Conservation (phyloP, 2,888 invertebrate genomes). For the Meghimatium bilineatum region DNA sequence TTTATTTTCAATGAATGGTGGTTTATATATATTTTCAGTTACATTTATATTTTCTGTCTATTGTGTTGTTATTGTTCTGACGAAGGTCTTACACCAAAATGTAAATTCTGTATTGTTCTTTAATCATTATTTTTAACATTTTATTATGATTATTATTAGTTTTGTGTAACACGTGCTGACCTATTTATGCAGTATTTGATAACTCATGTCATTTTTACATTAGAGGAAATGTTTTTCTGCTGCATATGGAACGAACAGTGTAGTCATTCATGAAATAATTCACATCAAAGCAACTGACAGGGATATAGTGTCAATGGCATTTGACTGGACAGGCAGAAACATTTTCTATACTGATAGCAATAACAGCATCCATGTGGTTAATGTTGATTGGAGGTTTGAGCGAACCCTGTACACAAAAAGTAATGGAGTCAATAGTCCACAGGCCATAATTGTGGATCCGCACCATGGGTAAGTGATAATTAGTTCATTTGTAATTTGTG, state of each 20-base stretch:
- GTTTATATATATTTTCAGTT: too few species aligned
- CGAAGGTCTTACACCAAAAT: too few species aligned
- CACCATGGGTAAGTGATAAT: constrained; percentile 81
- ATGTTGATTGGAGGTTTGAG: constrained; percentile 86
- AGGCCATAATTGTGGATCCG: constrained; percentile 91
- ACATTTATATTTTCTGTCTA: too few species aligned
- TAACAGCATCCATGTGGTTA: constrained; percentile 89
- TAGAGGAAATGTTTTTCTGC: constrained; percentile 16
- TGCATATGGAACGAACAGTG: not conserved
- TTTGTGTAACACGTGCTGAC: too few species aligned
- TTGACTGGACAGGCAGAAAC: constrained; percentile 91
- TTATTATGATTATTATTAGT: too few species aligned
- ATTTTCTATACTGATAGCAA: constrained; percentile 90
- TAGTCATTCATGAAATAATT: not conserved
- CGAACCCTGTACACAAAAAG: constrained; percentile 84
- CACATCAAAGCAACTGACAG: not conserved
- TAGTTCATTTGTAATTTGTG: not conserved
- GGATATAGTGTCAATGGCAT: constrained; percentile 82
- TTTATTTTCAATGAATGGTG: too few species aligned
- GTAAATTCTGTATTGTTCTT: too few species aligned
- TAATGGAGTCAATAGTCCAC: constrained; percentile 82
- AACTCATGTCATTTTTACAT: not conserved
- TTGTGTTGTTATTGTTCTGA: too few species aligned
- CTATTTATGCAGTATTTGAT: too few species aligned
- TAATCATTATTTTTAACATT: too few species aligned